A percentile compares a stretch with the other conserved stretches of the same genome.
These are phyloP conservation scores for Actenoides hombroni DNA, from an alignment of 2,113 vertebrate species.

Conservation along the genomic window DNA sequence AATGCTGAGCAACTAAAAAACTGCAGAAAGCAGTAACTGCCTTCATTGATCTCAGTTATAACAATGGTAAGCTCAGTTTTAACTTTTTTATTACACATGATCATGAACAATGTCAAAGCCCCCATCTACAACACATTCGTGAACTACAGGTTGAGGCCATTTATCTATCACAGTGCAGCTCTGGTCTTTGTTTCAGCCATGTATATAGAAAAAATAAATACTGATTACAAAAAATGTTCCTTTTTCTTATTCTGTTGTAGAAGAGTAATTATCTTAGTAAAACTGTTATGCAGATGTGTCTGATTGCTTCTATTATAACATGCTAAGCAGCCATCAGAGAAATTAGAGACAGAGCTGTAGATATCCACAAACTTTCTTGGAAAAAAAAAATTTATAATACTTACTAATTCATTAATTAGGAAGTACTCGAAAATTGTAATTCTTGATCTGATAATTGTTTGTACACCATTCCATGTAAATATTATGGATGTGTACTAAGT, in stretches of 20 bases:
- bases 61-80: neutral
- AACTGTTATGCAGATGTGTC: neutral
- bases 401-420: neutral
- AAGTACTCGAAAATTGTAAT: neutral
- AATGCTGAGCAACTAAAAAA: neutral
- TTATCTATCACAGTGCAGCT: neutral
- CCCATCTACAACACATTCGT: neutral
- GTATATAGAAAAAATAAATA: neutral
- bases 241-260: neutral
- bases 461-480: neutral
- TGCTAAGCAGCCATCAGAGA: neutral
- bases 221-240: neutral
- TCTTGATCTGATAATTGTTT: neutral
- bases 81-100: neutral
- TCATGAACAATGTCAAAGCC: neutral
- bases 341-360: neutral
- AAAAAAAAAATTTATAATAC: neutral
- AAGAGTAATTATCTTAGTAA: neutral
- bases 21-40: neutral
- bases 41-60: neutral
- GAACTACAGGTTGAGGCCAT: accelerated
- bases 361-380: neutral
- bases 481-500: neutral
- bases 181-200: neutral
- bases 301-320: neutral